Evolutionary conservation across 2,888 invertebrate species (phyloP), one percentile per base, ranked within the genome.

Genomic region (Poecilobothrus nobilitatus): DNA sequence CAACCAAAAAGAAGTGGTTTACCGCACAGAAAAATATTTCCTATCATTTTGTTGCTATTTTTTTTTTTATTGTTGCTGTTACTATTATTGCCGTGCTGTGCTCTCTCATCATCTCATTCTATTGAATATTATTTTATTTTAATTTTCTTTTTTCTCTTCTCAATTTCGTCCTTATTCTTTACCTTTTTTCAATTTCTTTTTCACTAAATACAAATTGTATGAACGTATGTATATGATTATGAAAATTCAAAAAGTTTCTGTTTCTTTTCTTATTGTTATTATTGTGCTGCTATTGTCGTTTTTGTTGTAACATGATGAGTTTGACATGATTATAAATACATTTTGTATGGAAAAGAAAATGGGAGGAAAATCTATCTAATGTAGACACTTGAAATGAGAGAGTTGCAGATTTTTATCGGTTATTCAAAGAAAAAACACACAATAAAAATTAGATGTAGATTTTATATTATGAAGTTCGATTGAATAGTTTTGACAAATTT

Each of bases 11-110:
- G n/a, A 15, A 53, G 53, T n/a, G 53, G 53, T 53, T 53, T 53
- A 53, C 53, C 53, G 53, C 53, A 53, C 53, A 53, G 15, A 18
- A 53, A 53, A 53, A 53, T 53, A n/a, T 53, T 53, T 53, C 53
- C 53, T 53, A 37, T 37, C 37, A 37, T 12, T 37, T 37, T 37
- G 53, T 53, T 53, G 15, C 6, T 15, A 12, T 18, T 1, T 53
- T 18, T 53, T 53, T 18, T 53, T 4, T 18, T 53, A 18, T 53
- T 53, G 15, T 53, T 53, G 27, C 18, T 18, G n/a, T 53, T 15
- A 5, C 27, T 27, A 5, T 27, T 27, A 27, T 27, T 27, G 27
- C 27, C 5, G 27, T 27, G 5, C 27, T 27, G 27, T 27, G 27
- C 27, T 27, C 27, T 27, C 27, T 27, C 5, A 5, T 5, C 27